Percentiles rank a stretch among this genome's conserved stretches.
Conservation (phyloP, 2,113 vertebrate genomes). For the Nothoprocta pentlandii region DNA sequence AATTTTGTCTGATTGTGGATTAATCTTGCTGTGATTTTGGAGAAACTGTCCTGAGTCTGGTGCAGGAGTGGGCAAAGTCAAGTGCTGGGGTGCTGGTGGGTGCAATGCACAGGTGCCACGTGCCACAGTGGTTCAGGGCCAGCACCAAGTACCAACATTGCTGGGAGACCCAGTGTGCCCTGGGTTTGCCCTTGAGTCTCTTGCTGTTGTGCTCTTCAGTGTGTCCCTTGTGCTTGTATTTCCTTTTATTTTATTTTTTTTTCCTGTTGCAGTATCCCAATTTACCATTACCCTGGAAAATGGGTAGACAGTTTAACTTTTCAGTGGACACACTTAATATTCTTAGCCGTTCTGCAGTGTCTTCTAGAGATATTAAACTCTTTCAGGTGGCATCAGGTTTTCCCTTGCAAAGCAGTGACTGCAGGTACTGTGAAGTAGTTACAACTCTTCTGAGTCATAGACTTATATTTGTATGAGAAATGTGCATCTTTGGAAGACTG, state of each 20-base stretch:
- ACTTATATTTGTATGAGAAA: conserved; percentile 73
- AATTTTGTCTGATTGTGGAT: neutral
- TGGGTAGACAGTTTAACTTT: neutral
- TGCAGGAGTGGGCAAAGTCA: neutral
- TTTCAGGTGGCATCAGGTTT: neutral
- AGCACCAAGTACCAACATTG: neutral
- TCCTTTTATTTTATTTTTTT: neutral
- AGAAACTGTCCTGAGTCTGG: neutral
- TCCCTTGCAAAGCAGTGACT: neutral
- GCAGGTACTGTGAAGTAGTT: neutral
- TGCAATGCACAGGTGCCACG: fast-evolving
- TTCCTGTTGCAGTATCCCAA: neutral
- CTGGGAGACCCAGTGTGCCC: neutral
- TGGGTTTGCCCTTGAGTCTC: fast-evolving
- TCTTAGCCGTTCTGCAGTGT: neutral
- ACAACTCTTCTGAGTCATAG: conserved; percentile 40
- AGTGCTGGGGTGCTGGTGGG: fast-evolving
- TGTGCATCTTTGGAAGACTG: conserved; percentile 73
- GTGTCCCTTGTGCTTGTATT: neutral
- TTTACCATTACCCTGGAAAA: neutral
- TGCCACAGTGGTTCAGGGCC: neutral
- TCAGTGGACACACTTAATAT: neutral
- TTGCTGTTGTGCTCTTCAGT: neutral
- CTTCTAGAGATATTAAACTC: neutral
- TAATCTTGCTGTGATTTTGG: neutral